Conservation (phyloP, 2,797 vertebrate genomes). For the Heteromormyrus szaboi region DNA sequence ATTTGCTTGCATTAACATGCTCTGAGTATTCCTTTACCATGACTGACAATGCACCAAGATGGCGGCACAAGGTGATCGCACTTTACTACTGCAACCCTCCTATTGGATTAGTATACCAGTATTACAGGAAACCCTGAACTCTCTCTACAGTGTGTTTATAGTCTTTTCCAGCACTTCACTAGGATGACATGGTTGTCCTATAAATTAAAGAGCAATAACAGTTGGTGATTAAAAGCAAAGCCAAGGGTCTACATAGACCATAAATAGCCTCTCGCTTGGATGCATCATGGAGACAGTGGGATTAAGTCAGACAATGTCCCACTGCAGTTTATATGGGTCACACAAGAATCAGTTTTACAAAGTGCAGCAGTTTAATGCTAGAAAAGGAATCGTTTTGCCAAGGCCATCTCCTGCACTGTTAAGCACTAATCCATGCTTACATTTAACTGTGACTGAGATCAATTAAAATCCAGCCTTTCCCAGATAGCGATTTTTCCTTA, state of each 20-base stretch:
- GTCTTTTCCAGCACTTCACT: conserved; percentile 21
- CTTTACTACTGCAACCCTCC: background rate
- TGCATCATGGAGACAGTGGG: conserved; percentile 55
- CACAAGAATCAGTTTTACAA: conserved; percentile 62
- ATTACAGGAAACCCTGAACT: background rate
- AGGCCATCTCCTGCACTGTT: conserved; percentile 58
- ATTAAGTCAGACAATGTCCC: conserved; percentile 57
- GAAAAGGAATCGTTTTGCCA: conserved; percentile 57
- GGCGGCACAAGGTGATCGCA: background rate
- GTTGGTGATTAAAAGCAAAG: conserved; percentile 50
- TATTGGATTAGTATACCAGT: background rate
- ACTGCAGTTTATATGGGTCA: conserved; percentile 56
- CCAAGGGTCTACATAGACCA: conserved; percentile 40
- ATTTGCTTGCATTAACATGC: background rate
- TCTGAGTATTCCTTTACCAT: background rate
- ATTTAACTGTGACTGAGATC: conserved; percentile 73
- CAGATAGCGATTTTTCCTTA: conserved; percentile 62
- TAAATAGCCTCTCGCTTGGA: conserved; percentile 32
- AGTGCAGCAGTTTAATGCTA: conserved; percentile 57
- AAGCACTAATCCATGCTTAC: conserved; percentile 66
- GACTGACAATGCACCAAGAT: background rate
- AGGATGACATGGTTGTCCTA: conserved; percentile 40
- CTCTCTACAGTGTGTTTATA: background rate
- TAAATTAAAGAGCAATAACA: conserved; percentile 50
- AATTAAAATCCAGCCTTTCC: conserved; percentile 64